Evolutionary conservation across 2,113 vertebrate genomes (phyloP), one percentile per base, ranked within the genome.

Genomic region (Phaethornis superciliosus): DNA sequence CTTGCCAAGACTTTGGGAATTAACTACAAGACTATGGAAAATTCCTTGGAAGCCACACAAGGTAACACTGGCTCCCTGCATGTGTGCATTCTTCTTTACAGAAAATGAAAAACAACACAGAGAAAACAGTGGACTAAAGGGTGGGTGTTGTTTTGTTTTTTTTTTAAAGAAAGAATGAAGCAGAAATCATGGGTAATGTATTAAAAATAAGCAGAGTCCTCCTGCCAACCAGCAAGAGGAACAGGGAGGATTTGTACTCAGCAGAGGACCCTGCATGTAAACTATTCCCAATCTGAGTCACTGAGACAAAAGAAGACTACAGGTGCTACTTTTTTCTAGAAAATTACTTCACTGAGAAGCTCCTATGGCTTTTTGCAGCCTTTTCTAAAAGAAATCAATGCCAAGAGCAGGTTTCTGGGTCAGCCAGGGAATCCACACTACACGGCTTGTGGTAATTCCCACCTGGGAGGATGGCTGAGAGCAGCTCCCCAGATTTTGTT

Each of bases 121-220:
- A 95, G 74, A 54, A 82, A 89, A 67, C 15, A 83, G 49, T 0
- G 69, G 69, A 33, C 24, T 52, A 55, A 9, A 21, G 59, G 54
- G 49, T 21, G 40, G 40, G 40, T 40, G 40, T 40, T 40, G 40
- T 9, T 4, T 46, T 22, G 21, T 10, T 1, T 3, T 8, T 7
- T 56, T 42, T 52, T 5, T 15, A 55, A 55, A 7, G 2, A 68
- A 90, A 37, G 30, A 68, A 30, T 17, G 30, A 30, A 78, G 49
- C 21, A 47, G 46, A 58, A 77, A 58, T 59, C 28, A 70, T 20
- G 46, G 21, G 64, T 6, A 40, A 23, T 60, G 23, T 52, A 60
- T 68, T 32, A 88, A 88, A 79, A 92, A 23, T 6, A 30, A 95
- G 85, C 59, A 81, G 86, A 92, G 89, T 37, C 58, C 72, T 86